phyloP scores from a whole-genome alignment of 1,140 invertebrate genomes.

The Lepidurus couesii region DNA sequence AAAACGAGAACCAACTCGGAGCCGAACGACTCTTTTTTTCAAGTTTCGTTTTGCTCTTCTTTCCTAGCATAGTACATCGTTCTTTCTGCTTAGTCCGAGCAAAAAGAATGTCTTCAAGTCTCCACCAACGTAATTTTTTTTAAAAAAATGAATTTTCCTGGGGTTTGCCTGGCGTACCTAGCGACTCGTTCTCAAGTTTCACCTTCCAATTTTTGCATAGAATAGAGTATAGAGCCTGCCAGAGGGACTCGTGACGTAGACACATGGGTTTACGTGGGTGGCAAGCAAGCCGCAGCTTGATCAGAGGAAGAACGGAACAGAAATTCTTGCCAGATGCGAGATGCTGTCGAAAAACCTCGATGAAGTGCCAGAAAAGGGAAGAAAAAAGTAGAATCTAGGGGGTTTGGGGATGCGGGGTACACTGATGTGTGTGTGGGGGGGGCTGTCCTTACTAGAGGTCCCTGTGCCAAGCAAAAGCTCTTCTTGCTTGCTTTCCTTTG shows the following conservation, averaged over 20 bases:
- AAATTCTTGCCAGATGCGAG: slow-evolving; percentile 6
- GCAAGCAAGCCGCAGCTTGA: no score
- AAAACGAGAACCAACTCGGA: no score
- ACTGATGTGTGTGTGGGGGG: neutral
- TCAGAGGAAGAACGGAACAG: neutral
- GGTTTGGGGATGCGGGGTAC: neutral
- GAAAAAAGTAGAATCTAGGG: neutral
- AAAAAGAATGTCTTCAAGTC: no score
- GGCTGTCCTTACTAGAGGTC: neutral
- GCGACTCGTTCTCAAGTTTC: neutral
- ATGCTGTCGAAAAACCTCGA: neutral
- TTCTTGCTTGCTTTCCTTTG: neutral
- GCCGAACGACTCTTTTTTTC: no score
- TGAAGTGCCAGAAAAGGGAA: neutral
- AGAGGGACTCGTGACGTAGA: slow-evolving; percentile 5
- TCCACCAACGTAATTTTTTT: slow-evolving; percentile 8
- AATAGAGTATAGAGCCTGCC: neutral
- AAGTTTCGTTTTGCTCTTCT: no score
- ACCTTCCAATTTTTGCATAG: neutral
- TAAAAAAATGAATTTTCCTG: slow-evolving; percentile 4
- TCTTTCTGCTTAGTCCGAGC: no score
- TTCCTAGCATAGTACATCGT: no score
- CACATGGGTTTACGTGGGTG: neutral
- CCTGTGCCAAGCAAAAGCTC: neutral
- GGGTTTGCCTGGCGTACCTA: neutral